A percentile compares a stretch with the other conserved stretches of the same genome.
Conservation (phyloP, 2,888 invertebrate species). For the Mycogona germanica region DNA sequence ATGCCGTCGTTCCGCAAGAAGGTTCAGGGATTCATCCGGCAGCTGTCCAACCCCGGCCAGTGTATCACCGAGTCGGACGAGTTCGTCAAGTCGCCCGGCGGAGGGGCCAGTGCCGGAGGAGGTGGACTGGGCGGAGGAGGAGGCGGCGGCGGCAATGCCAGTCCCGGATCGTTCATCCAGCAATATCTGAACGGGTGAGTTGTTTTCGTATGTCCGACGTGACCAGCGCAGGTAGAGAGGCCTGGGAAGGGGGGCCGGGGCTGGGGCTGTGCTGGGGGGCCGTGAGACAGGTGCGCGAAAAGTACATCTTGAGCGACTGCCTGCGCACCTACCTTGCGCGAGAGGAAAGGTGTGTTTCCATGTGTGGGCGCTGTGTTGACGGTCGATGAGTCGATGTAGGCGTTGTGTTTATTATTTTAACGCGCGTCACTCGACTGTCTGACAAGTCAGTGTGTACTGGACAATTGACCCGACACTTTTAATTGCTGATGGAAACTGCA, state of each 20-base stretch:
- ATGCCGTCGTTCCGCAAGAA: slow-evolving; percentile 59
- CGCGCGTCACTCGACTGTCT: too few relatives aligned
- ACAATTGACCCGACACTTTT: too few relatives aligned
- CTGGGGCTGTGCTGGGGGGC: slow-evolving; percentile 29
- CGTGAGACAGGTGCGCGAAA: slow-evolving; percentile 19
- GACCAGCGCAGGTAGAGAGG: neutral
- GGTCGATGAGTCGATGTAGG: too few relatives aligned
- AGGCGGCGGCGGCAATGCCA: slow-evolving; percentile 2
- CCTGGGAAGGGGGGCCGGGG: neutral
- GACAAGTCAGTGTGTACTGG: too few relatives aligned
- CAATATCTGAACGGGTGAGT: slow-evolving; percentile 56
- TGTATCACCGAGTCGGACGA: slow-evolving; percentile 40
- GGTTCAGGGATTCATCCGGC: slow-evolving; percentile 57
- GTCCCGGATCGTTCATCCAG: slow-evolving; percentile 45
- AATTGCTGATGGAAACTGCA: too few relatives aligned
- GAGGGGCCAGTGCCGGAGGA: slow-evolving; percentile 31
- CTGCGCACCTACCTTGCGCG: too few relatives aligned
- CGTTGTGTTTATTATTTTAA: too few relatives aligned
- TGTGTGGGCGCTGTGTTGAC: too few relatives aligned
- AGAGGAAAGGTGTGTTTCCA: too few relatives aligned
- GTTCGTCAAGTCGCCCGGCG: slow-evolving; percentile 34
- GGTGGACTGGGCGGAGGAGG: neutral
- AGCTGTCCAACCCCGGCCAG: slow-evolving; percentile 47
- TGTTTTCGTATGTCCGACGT: too few relatives aligned
- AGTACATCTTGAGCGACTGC: too few relatives aligned